A percentile compares a stretch with the other conserved stretches of the same genome.
phyloP scores from a whole-genome alignment of 2,113 vertebrate genomes.

The rabbit (Oryctolagus cuniculus) region mOryCun1.1 NC_091438.1:92171501-92172000 shows the following conservation, averaged over 20 bases:
- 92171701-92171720: neutral
- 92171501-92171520: neutral
- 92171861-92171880: neutral
- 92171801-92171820: neutral
- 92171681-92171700: neutral
- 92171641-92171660: neutral
- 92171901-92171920: neutral
- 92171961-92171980: neutral
- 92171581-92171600: neutral
- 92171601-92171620: neutral
- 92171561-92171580: neutral
- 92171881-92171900: neutral
- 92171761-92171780: neutral
- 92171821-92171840: neutral
- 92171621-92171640: too few relatives aligned
- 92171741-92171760: neutral
- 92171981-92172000: neutral
- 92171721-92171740: neutral
- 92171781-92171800: constrained; percentile 14
- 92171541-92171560: neutral
- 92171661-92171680: neutral
- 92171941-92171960: neutral
- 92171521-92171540: neutral
- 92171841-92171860: constrained; percentile 16
- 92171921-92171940: neutral